Conservation (phyloP, 2,113 vertebrate species). For the Lepidothrix coronata region DNA sequence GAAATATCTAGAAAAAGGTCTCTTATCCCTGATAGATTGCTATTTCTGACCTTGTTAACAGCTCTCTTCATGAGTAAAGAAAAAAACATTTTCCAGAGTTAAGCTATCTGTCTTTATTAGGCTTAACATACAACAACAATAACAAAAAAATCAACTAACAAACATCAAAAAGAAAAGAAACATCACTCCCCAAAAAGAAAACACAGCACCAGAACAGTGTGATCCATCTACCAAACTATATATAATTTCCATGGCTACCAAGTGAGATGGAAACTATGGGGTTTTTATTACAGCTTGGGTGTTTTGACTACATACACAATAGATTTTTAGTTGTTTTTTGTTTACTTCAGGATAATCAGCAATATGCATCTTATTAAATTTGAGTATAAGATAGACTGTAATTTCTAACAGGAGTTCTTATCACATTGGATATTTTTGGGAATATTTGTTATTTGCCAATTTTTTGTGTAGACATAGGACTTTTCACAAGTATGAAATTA, state of each 20-base stretch:
- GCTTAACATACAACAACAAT: not conserved
- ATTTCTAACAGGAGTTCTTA: not conserved
- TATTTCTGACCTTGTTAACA: not conserved
- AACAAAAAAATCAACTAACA: too few species aligned
- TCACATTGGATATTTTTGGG: not conserved
- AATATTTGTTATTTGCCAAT: not conserved
- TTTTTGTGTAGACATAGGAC: not conserved
- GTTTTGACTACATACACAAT: not conserved
- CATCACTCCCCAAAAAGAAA: not conserved
- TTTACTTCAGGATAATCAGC: not conserved
- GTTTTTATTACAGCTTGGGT: not conserved
- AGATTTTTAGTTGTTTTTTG: not conserved
- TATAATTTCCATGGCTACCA: not conserved
- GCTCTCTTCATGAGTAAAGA: not conserved
- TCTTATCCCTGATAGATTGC: not conserved
- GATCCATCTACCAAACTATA: not conserved
- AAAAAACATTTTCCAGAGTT: not conserved
- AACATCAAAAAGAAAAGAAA: not conserved
- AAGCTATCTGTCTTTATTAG: not conserved
- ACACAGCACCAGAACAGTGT: not conserved
- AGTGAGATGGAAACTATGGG: not conserved
- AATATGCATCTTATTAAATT: not conserved
- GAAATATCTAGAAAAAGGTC: not conserved
- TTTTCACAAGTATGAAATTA: not conserved
- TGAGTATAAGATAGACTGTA: not conserved